Percentiles rank a stretch among this genome's conserved stretches.
phyloP scores from a whole-genome alignment of 2,113 vertebrate species.

The Cranoglanis bouderius region DNA sequence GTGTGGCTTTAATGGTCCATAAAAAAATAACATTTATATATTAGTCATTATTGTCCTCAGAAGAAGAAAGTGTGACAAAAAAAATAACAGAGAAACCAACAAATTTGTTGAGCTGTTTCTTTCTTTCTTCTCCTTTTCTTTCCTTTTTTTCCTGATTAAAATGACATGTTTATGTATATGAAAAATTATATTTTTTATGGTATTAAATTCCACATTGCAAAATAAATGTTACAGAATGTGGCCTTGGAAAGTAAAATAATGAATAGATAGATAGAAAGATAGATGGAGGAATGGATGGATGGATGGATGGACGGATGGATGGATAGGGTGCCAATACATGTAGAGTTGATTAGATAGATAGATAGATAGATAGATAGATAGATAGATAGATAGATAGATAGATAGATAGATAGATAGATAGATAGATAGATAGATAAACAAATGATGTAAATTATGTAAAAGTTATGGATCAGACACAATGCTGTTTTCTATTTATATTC shows the following conservation, averaged over 20 bases:
- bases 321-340: too few species aligned
- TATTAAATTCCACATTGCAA: background rate
- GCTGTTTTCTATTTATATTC: too few species aligned
- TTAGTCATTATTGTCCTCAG: too few species aligned
- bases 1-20: background rate
- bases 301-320: too few species aligned
- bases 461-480: too few species aligned
- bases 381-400: too few species aligned
- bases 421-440: background rate
- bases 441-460: too few species aligned
- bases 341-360: background rate
- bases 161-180: too few species aligned
- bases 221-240: background rate
- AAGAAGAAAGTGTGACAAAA: background rate
- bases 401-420: background rate
- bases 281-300: too few species aligned
- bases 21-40: background rate
- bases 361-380: background rate
- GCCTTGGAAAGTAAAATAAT: background rate
- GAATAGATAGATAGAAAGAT: background rate
- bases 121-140: background rate
- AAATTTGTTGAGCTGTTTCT: background rate
- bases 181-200: too few species aligned
- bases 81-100: background rate
- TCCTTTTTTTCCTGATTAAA: background rate